Base-by-base conservation (phyloP, 2,888 invertebrate species). In the Matsumyia berberina region DNA sequence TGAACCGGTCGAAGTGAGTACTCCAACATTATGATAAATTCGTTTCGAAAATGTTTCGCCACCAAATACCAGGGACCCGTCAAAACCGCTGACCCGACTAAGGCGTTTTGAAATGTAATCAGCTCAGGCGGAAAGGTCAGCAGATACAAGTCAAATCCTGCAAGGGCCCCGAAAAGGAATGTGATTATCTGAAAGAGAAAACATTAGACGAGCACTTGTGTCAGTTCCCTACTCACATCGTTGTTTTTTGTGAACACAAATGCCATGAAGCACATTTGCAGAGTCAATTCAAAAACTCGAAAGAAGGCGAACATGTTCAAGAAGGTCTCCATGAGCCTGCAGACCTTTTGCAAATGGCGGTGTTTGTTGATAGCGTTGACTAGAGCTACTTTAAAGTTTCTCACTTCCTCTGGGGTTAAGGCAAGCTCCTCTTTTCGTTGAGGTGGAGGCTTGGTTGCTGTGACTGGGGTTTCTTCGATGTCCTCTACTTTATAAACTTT, bases 361-460 rank as follows among this genome's bases (percentile, higher is more conserved):
- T 90, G 89, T 17, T 87, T 88, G 24, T 67, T 29, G 4, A 88
- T 69, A 44, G 88, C 88, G 53, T 82, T 83, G 7, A 72, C 85
- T 4, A 89, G 74, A 5, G 86, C 86, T 1, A 3, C 24, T 6
- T 15, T 49, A 9, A 60, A 62, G 15, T 9, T 42, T 4, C 15
- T 15, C 11, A 46, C 8, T 11, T 51, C 33, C 17, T 37, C 42
- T 8, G 11, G 35, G 8, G n/a, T 62, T 15, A 8, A 51, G 7
- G 31, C 46, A 1, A 8, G 5, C 7, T 7, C 17, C 8, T 9
- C 1, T 8, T 8, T 17, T 1, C 2, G 8, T 5, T 9, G 17
- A 17, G 1, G 4, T 17, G 6, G 17, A 2, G 7, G 6, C n/a
- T 42, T 17, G 6, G 1, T 24, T 3, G 24, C 24, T 24, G 24